Conservation (phyloP, 1,140 invertebrate species). For the Hydropsyche tenuis region DNA sequence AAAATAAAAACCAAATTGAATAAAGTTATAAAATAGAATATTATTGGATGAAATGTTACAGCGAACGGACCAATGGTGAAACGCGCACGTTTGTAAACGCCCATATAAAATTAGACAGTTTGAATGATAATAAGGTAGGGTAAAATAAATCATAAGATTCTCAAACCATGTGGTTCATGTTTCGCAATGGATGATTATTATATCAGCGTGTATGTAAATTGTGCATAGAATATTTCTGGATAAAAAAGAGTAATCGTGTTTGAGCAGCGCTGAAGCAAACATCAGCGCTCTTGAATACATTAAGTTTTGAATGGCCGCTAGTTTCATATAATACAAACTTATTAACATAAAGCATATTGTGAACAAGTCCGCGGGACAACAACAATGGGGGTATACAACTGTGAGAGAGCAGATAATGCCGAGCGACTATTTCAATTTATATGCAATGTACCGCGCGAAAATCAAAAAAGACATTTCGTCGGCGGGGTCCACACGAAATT, state of each 20-base stretch:
- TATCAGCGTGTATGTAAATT: neutral
- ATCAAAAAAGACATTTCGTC: neutral
- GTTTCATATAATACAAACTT: slow-evolving; percentile 42
- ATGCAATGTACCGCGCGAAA: slow-evolving; percentile 32
- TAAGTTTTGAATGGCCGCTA: slow-evolving; percentile 43
- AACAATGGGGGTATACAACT: slow-evolving; percentile 37
- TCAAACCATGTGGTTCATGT: too few species aligned
- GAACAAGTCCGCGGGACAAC: slow-evolving; percentile 32
- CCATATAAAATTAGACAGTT: too few species aligned
- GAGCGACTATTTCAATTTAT: slow-evolving; percentile 43
- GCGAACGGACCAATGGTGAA: neutral
- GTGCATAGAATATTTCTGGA: neutral
- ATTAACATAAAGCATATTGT: slow-evolving; percentile 46
- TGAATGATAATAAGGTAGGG: too few species aligned
- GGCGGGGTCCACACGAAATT: neutral
- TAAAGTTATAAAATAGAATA: neutral
- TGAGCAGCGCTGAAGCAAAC: slow-evolving; percentile 21
- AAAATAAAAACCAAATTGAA: slow-evolving; percentile 36
- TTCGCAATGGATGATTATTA: too few species aligned
- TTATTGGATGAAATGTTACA: neutral
- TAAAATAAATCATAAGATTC: too few species aligned
- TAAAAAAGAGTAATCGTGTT: neutral
- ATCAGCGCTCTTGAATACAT: slow-evolving; percentile 33
- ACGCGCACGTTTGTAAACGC: too few species aligned
- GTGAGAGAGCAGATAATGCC: slow-evolving; percentile 40